Evolutionary conservation across 2,888 invertebrate genomes (phyloP).

Genomic region (Junonia oenone): DNA sequence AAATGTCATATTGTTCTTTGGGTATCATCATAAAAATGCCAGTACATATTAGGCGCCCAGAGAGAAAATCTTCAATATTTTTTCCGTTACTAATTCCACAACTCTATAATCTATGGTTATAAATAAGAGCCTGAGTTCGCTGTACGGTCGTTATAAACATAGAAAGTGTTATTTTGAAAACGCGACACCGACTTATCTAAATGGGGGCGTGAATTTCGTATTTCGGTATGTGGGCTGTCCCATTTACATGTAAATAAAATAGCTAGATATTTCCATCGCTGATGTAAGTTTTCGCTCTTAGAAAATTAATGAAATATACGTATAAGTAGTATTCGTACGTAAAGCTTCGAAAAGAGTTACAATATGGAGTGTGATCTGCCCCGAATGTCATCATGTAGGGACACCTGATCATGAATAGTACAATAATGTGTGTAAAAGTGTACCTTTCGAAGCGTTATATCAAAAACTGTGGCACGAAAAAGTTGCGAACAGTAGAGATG

Average conservation of each 20-base stretch:
- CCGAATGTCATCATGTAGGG: too few relatives aligned
- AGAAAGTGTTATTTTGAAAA: slow-evolving; percentile 13
- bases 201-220: slow-evolving; percentile 14
- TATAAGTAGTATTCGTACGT: not conserved
- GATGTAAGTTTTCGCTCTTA: not conserved
- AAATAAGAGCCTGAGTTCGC: slow-evolving; percentile 5
- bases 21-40: too few relatives aligned
- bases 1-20: too few relatives aligned
- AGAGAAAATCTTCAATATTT: not conserved
- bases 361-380: too few relatives aligned
- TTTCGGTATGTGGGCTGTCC: slow-evolving; percentile 18
- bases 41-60: too few relatives aligned
- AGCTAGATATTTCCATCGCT: not conserved
- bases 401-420: too few relatives aligned
- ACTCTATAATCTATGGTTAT: not conserved
- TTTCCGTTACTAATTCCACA: not conserved
- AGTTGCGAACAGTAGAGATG: too few relatives aligned
- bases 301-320: not conserved
- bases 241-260: slow-evolving; percentile 23
- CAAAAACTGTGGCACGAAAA: too few relatives aligned
- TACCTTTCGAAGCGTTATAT: too few relatives aligned
- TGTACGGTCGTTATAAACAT: not conserved
- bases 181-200: slow-evolving; percentile 19
- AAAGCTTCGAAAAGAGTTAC: too few relatives aligned
- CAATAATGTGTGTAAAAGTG: too few relatives aligned